Evolutionary conservation across 30 jellyfish, hydroid and myxozoan species (phyloP).

Genomic region (Catostylus mosaicus): DNA sequence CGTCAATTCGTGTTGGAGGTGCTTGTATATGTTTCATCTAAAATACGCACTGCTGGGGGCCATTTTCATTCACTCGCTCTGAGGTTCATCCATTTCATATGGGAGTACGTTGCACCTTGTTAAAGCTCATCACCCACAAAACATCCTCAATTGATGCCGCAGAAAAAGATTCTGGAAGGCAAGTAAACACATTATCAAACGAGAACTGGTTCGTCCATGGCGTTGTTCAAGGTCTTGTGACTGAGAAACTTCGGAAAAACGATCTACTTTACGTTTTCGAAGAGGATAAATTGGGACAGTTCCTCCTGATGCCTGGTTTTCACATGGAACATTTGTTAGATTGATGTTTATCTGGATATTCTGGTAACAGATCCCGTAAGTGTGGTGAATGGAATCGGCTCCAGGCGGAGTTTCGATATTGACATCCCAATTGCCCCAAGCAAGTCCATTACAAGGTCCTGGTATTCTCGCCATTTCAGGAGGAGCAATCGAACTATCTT

Average conservation of each 20-base stretch:
- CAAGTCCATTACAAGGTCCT: constrained; percentile 6
- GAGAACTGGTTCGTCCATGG: not conserved
- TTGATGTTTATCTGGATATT: not conserved
- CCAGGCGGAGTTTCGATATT: constrained; percentile 12
- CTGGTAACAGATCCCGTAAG: constrained; percentile 1
- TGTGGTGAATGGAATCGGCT: constrained; percentile 21
- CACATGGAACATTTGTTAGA: not conserved
- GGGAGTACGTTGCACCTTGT: constrained; percentile 7
- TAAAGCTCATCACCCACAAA: constrained; percentile 10
- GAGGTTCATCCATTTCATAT: constrained; percentile 36
- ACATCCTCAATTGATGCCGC: constrained; percentile 9
- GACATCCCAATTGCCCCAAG: constrained; percentile 6
- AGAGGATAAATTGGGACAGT: not conserved
- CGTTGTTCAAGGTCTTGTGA: not conserved
- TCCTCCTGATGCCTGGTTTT: not conserved
- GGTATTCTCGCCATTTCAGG: not conserved
- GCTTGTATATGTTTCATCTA: constrained; percentile 29
- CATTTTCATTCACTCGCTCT: constrained; percentile 21
- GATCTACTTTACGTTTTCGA: not conserved
- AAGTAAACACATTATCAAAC: not conserved
- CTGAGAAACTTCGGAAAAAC: not conserved
- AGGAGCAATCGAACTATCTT: not conserved
- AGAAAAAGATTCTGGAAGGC: not conserved
- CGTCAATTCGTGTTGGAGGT: constrained; percentile 38
- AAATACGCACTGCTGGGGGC: constrained; percentile 6